phyloP scores from a whole-genome alignment of 1,140 invertebrate genomes.

The Helicoverpa zea region DNA sequence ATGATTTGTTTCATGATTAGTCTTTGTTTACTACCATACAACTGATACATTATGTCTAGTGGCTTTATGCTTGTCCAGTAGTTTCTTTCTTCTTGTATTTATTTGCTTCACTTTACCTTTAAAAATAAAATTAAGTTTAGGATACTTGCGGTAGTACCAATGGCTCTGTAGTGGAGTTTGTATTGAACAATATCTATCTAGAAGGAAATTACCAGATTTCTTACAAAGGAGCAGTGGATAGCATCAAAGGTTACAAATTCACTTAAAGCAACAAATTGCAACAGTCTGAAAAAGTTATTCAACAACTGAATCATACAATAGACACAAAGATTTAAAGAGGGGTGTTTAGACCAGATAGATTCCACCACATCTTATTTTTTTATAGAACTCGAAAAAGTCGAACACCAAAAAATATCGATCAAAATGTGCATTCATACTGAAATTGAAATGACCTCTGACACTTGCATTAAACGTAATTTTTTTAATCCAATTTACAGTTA shows the following conservation, averaged over 20 bases:
- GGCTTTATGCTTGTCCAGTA: no score
- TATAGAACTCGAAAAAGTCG: background rate
- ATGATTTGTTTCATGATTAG: no score
- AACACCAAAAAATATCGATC: constrained; percentile 11
- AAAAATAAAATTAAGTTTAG: no score
- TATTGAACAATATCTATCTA: no score
- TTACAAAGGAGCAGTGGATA: background rate
- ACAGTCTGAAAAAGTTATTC: background rate
- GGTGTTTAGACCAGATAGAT: background rate
- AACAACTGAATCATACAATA: background rate
- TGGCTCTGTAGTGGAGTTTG: no score
- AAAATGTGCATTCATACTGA: constrained; percentile 23
- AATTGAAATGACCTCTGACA: constrained; percentile 45
- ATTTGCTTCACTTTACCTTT: no score
- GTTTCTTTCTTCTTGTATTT: no score
- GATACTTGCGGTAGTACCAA: no score
- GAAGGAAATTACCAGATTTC: background rate
- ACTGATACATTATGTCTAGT: no score
- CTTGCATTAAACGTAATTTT: constrained; percentile 12
- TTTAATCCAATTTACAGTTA: constrained; percentile 31
- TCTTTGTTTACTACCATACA: no score
- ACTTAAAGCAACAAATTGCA: background rate
- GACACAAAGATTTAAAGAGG: background rate
- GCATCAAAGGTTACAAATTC: background rate
- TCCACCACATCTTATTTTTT: background rate